A percentile compares a stretch with the other conserved stretches of the same genome.
Evolutionary conservation across 1,140 invertebrate species (phyloP).

Genomic region (Aphaenogaster floridana): DNA sequence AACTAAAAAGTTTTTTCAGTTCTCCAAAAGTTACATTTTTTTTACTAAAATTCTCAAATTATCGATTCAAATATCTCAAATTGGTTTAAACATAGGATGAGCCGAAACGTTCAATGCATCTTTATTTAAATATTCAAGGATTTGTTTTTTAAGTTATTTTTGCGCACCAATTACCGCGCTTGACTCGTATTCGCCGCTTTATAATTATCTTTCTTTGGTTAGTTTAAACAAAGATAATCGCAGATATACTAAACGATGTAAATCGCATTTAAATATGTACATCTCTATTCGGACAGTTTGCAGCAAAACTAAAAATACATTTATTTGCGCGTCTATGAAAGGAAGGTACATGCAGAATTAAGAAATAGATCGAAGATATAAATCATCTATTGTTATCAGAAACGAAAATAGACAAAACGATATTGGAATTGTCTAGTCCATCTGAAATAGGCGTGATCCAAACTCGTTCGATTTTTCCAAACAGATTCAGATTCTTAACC

Average conservation of each 20-base stretch:
- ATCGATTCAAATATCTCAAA: neutral
- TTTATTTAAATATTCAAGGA: too few relatives aligned
- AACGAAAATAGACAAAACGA: neutral
- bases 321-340: neutral
- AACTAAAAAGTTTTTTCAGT: too few relatives aligned
- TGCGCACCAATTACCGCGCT: too few relatives aligned
- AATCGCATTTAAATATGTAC: neutral
- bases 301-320: neutral
- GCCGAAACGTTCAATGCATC: too few relatives aligned
- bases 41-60: too few relatives aligned
- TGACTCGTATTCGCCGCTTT: too few relatives aligned
- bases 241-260: neutral
- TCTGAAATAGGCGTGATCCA: neutral
- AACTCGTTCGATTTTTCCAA: neutral
- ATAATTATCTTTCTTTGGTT: too few relatives aligned
- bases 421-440: neutral
- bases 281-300: neutral
- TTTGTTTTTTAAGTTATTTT: too few relatives aligned
- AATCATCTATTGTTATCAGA: neutral
- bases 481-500: slow-evolving; percentile 63
- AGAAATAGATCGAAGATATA: neutral
- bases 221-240: neutral
- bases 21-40: too few relatives aligned
- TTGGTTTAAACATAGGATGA: neutral
- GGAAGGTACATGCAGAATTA: neutral